Percentiles rank a stretch among this genome's conserved stretches.
phyloP scores from a whole-genome alignment of 2,888 invertebrate genomes.

The Tethea ocularis region DNA sequence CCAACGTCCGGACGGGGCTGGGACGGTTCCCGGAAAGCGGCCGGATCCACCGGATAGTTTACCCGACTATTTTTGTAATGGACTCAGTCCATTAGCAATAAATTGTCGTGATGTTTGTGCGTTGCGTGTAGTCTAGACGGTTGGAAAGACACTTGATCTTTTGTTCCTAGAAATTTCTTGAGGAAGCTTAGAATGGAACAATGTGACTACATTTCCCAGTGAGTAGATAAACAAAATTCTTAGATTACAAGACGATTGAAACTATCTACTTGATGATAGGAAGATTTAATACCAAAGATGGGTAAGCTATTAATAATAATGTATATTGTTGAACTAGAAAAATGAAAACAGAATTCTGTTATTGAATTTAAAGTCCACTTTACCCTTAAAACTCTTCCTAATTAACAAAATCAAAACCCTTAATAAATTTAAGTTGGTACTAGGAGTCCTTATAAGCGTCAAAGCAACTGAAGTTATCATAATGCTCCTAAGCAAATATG shows the following conservation, averaged over 20 bases:
- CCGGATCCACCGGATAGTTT: conserved; percentile 33
- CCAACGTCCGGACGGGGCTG: conserved; percentile 25
- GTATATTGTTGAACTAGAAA: too few species aligned
- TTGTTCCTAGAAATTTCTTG: neutral
- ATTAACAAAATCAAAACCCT: too few species aligned
- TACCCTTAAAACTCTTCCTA: too few species aligned
- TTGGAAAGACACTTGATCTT: neutral
- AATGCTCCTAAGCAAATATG: neutral
- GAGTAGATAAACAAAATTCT: neutral
- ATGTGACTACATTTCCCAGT: neutral
- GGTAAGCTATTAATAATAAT: too few species aligned
- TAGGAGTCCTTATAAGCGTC: too few species aligned
- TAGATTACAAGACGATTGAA: too few species aligned
- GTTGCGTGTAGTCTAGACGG: conserved; percentile 32
- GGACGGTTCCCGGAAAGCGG: conserved; percentile 39
- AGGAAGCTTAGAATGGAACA: neutral
- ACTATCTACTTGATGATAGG: too few species aligned
- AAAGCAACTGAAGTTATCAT: too few species aligned
- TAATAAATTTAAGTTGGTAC: too few species aligned
- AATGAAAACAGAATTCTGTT: too few species aligned
- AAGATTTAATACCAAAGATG: too few species aligned
- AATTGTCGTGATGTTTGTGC: conserved; percentile 36
- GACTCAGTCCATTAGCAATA: conserved; percentile 67
- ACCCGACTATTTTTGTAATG: conserved; percentile 66
- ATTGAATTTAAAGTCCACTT: too few species aligned